phyloP scores from a whole-genome alignment of 2,113 vertebrate genomes.

The Otolemur garnettii region DNA sequence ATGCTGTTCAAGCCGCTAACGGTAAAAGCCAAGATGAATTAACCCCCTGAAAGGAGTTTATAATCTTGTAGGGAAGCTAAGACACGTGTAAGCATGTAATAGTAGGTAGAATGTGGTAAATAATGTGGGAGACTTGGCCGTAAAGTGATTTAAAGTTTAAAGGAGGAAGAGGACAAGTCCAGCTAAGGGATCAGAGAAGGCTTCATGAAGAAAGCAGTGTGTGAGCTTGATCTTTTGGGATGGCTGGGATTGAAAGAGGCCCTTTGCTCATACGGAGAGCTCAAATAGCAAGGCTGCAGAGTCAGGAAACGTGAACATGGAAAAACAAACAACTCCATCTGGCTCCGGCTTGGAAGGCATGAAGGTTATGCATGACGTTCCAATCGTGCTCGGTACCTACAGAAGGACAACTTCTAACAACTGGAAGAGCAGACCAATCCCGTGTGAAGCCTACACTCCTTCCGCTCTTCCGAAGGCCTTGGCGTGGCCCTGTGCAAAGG shows the following conservation, averaged over 20 bases:
- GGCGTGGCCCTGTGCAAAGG: neutral
- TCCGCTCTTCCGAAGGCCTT: neutral
- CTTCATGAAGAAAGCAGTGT: neutral
- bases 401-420: neutral
- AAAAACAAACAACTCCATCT: constrained; percentile 63
- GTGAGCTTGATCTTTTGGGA: constrained; percentile 1
- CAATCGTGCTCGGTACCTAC: neutral
- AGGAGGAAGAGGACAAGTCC: neutral
- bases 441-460: neutral
- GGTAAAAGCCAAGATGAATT: neutral
- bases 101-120: neutral
- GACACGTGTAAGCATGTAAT: neutral
- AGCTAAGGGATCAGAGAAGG: neutral
- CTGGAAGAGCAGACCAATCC: neutral
- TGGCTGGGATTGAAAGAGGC: neutral
- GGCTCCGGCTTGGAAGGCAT: neutral
- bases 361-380: neutral
- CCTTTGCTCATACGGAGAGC: neutral
- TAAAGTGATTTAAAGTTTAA: constrained; percentile 1
- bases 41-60: neutral
- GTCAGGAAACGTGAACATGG: constrained; percentile 14
- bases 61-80: neutral
- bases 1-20: neutral
- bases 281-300: neutral
- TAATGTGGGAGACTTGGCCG: neutral